Conservation (phyloP, 2,888 invertebrate genomes). For the Camponotus fellah region DNA sequence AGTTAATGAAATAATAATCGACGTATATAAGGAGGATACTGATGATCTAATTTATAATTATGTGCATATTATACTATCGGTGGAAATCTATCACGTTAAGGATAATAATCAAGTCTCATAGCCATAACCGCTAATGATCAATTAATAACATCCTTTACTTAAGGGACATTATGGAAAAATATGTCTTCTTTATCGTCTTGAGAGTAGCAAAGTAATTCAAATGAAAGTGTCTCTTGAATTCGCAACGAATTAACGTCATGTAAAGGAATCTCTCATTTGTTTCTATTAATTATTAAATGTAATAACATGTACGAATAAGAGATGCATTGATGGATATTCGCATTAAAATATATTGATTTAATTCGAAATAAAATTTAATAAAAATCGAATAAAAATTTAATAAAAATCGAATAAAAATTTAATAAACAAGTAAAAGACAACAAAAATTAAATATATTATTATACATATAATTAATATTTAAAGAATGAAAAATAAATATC, state of each 20-base stretch:
- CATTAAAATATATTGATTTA: not conserved
- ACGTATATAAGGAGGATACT: slow-evolving; percentile 55
- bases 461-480: not conserved
- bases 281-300: slow-evolving; percentile 51
- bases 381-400: not conserved
- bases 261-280: slow-evolving; percentile 20
- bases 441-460: not conserved
- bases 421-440: not conserved
- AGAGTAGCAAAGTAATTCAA: slow-evolving; percentile 38
- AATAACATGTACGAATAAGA: not conserved
- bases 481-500: not conserved
- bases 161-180: slow-evolving; percentile 31
- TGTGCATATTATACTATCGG: not conserved
- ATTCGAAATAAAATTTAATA: not conserved
- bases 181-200: slow-evolving; percentile 18
- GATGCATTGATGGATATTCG: not conserved
- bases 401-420: not conserved
- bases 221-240: slow-evolving; percentile 36
- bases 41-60: slow-evolving; percentile 50
- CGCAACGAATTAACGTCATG: slow-evolving; percentile 56
- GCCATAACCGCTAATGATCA: slow-evolving; percentile 54
- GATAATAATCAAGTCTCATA: slow-evolving; percentile 67
- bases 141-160: slow-evolving; percentile 68
- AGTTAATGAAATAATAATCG: slow-evolving; percentile 69
- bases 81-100: slow-evolving; percentile 36